Evolutionary conservation across 2,113 vertebrate species (phyloP), one percentile per base, ranked within the genome.

Genomic region (Actenoides hombroni): DNA sequence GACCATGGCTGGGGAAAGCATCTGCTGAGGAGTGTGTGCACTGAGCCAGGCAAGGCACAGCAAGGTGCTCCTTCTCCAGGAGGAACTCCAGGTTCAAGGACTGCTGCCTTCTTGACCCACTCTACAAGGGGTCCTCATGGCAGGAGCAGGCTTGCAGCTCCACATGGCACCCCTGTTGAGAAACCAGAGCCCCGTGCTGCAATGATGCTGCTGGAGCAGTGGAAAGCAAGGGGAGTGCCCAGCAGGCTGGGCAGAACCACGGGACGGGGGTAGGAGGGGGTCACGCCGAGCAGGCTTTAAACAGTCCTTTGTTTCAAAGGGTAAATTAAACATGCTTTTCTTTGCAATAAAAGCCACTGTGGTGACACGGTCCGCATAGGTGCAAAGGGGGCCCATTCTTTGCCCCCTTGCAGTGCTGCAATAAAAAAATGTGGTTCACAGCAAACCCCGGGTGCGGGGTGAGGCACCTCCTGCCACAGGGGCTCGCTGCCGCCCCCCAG

Each of bases 401-500:
- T 78, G 53, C 3, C 33, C 39, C 20, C 46, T 24, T 4, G 9
- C 0, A 46, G 39, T 57, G 57, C 61, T 68, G 39, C 33, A 64
- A 2, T 5, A 25, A 5, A 44, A 44, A 48, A 46, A 42, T 21
- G 29, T 44, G 25, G 44, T 26, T 1, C 3, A 7, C 1, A 53
- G 40, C 56, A 75, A 60, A n/a, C 14, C 11, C 33, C 4, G 54
- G 65, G 20, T 33, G 53, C 31, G 26, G 48, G 19, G 28, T 25
- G 10, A 83, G 48, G 35, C 4, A 11, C 9, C 7, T 11, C 28
- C 28, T 9, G 12, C 57, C 54, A 56, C 6, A 16, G 29, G 54
- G n/a, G 9, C 31, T 65, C 0, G 0, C 26, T 49, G 51, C 46
- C 61, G 39, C 26, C 24, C 6, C 5, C 31, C 7, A 2, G 35